phyloP scores from a whole-genome alignment of 2,888 invertebrate species.

The Sinopyrophorus schimmeli region DNA sequence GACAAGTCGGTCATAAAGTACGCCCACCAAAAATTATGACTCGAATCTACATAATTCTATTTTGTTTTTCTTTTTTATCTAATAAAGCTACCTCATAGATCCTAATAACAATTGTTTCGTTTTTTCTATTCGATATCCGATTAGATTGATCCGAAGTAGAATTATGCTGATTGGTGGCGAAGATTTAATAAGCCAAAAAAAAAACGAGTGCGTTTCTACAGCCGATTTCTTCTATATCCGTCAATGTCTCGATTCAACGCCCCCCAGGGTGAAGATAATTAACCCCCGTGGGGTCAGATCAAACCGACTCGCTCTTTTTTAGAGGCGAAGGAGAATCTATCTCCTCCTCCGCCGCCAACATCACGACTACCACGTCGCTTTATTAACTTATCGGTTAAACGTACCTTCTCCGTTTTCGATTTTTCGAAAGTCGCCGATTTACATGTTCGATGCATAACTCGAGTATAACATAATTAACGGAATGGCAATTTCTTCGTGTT shows the following conservation, averaged over 20 bases:
- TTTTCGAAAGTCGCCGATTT: constrained; percentile 8
- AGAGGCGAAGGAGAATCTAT: constrained; percentile 22
- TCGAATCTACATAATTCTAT: constrained; percentile 23
- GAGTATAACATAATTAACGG: constrained; percentile 19
- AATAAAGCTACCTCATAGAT: not conserved
- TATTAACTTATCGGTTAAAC: constrained; percentile 24
- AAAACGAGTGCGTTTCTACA: too few relatives aligned
- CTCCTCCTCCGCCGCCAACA: constrained; percentile 20
- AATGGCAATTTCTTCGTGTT: constrained; percentile 5
- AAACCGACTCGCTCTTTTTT: constrained; percentile 32
- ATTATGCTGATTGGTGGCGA: not conserved
- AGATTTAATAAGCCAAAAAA: too few relatives aligned
- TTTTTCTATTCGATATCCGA: constrained; percentile 3
- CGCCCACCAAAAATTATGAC: constrained; percentile 34
- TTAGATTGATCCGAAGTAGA: constrained; percentile 2
- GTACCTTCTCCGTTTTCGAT: constrained; percentile 16
- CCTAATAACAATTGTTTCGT: constrained; percentile 12
- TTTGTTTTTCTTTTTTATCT: constrained; percentile 11
- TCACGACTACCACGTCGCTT: constrained; percentile 9
- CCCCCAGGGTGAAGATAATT: constrained; percentile 45
- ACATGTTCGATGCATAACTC: constrained; percentile 14
- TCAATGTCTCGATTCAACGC: constrained; percentile 32
- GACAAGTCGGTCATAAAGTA: constrained; percentile 38
- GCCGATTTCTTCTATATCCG: constrained; percentile 30
- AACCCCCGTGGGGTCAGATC: constrained; percentile 45